Conservation (phyloP, 2,888 invertebrate genomes). For the Operophtera brumata region DNA sequence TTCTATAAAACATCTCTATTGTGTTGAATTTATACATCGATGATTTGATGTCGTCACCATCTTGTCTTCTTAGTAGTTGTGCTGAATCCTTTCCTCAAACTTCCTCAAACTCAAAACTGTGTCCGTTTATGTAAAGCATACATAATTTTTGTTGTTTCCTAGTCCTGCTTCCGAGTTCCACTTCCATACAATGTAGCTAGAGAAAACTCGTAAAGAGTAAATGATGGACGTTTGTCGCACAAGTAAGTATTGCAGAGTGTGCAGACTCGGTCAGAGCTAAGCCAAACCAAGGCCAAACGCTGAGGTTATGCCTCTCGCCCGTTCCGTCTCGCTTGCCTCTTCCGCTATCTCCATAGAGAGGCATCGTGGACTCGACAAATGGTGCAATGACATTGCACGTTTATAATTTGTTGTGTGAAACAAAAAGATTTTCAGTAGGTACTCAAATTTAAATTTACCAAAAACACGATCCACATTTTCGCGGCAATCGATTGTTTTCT, state of each 20-base stretch:
- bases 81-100: too few species aligned
- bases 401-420: background rate
- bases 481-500: background rate
- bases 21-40: constrained; percentile 17
- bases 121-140: background rate
- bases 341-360: constrained; percentile 63
- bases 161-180: background rate
- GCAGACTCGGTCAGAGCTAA: constrained; percentile 1
- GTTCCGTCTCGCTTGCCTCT: constrained; percentile 46
- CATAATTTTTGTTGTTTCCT: background rate
- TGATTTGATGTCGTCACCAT: background rate
- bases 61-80: background rate
- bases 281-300: constrained; percentile 11
- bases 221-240: background rate
- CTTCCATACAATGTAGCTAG: background rate
- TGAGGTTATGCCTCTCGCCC: constrained; percentile 32
- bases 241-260: constrained; percentile 11
- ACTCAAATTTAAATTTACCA: background rate
- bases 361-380: constrained; percentile 32
- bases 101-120: too few species aligned
- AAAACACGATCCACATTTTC: background rate
- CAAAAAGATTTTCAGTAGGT: background rate
- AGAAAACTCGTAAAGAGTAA: background rate
- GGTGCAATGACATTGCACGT: constrained; percentile 19
- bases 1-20: constrained; percentile 30